Evolutionary conservation across 2,797 vertebrate genomes (phyloP), one percentile per base, ranked within the genome.

Genomic region (Darevskia mixta): DNA sequence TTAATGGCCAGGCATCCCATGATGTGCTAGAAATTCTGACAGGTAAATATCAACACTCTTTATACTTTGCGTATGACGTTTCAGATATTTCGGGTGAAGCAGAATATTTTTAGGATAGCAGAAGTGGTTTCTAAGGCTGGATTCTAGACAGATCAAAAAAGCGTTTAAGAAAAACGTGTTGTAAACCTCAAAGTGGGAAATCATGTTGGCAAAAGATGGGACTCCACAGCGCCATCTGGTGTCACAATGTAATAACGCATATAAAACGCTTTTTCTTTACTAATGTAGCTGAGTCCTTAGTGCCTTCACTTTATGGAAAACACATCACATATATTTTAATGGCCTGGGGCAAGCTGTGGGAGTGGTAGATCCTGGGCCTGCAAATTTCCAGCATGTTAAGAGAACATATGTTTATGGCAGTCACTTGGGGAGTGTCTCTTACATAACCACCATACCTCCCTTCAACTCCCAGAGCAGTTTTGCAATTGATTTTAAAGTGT

Each of bases 1-100:
- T 98, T 1, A 58, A 93, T 13, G 95, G 95, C 0, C 94, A 96
- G n/a, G 95, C 96, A 2, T 92, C 98, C 0, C 93, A 89, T 0
- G 98, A 98, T 79, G 93, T 98, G 85, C 85, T 92, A 71, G 94
- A 96, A 67, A 76, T 82, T 0, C 96, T 98, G 6, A 69, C 95
- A 96, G 97, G 98, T 98, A 96, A 58, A 73, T 64, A 27, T 1
- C 1, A 0, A 15, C 45, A 38, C 20, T 38, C 11, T 0, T 9
- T 8, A 2, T 0, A 2, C 10, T 29, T 35, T 4, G 0, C 20
- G 41, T 80, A 13, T 18, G 69, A 15, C 25, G 35, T 66, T 9
- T 58, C 8, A 35, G 66, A 8, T 11, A 61, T 27, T 41, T 61
- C 29, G 64, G 32, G 64, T 43, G 13, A 61, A 73, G 23, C 32